Base-by-base conservation (phyloP, 2,797 vertebrate species). In the Crocidura indochinensis region DNA sequence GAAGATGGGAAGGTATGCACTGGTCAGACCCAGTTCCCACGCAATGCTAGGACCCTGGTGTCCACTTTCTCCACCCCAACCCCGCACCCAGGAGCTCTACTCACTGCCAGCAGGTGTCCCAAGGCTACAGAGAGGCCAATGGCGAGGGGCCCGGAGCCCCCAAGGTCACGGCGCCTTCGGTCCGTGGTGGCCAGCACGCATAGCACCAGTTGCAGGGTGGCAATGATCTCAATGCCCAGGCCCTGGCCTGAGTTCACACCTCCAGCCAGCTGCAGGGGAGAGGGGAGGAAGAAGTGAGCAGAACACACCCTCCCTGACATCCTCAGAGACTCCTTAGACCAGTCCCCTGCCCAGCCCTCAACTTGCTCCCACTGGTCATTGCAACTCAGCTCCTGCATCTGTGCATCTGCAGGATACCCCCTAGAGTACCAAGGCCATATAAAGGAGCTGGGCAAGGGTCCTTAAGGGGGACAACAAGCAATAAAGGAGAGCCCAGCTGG, bases 151-250 rank as follows among this genome's bases (percentile, higher is more conserved):
- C 98, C 99, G 0, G 99, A 99, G 77, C 99, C 99, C 0, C 98
- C 98, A 49, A 99, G 97, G 64, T 99, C 99, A 5, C 97, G 98
- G 75, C 99, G 98, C 81, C 99, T 98, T 96, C 99, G 98, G 98
- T 99, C 99, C 22, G 99, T 99, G 88, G 99, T 98, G 87, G 99
- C 99, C 51, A 99, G 98, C 90, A 99, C 99, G 64, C 99, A 99
- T 73, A 99, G 97, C 93, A 99, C 99, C 89, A 99, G 97, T 98
- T 99, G 99, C 98, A 99, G 98, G 6, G 99, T 99, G 26, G 98
- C 99, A 24, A 99, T 97, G 65, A 99, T 98, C 97, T 99, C 99
- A 0, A 99, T 98, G 22, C 99, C 99, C 69, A 99, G 97, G 24
- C 99, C 99, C 98, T 99, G 99, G 68, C 98, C 98, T 0, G 98